These are phyloP conservation scores for Hydra vulgaris DNA, from an alignment of 30 jellyfish, hydroid and myxozoan species.

Conservation along the genomic window DNA sequence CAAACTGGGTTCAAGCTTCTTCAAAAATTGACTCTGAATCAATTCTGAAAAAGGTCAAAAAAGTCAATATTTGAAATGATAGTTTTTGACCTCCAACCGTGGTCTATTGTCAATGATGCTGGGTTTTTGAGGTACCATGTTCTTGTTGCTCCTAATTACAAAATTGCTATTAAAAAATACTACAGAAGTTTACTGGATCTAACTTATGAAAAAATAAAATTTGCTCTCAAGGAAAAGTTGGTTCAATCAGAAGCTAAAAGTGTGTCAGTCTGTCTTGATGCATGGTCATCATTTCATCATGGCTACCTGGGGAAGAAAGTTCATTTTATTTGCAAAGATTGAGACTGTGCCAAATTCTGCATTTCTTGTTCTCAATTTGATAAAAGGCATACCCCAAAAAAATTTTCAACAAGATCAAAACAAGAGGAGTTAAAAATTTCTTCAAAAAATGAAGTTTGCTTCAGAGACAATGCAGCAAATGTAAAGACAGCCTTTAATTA, in stretches of 20 bases:
- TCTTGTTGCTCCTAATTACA: background rate
- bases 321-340: background rate
- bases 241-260: background rate
- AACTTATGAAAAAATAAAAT: background rate
- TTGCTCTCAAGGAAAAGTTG: background rate
- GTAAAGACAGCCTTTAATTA: background rate
- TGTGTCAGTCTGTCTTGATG: background rate
- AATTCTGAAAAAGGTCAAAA: too few species aligned
- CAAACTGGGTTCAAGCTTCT: too few species aligned
- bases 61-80: background rate
- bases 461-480: background rate
- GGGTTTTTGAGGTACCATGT: background rate
- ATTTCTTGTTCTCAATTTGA: background rate
- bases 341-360: too few species aligned
- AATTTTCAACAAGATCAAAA: background rate
- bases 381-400: background rate
- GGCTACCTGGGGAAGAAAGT: background rate
- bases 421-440: background rate
- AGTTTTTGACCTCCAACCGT: background rate
- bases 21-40: too few species aligned
- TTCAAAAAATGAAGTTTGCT: background rate
- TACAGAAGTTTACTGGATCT: background rate
- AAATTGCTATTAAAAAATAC: background rate
- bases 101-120: background rate
- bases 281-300: background rate